phyloP scores from a whole-genome alignment of 2,113 vertebrate genomes.

The Pomatostomus ruficeps region DNA sequence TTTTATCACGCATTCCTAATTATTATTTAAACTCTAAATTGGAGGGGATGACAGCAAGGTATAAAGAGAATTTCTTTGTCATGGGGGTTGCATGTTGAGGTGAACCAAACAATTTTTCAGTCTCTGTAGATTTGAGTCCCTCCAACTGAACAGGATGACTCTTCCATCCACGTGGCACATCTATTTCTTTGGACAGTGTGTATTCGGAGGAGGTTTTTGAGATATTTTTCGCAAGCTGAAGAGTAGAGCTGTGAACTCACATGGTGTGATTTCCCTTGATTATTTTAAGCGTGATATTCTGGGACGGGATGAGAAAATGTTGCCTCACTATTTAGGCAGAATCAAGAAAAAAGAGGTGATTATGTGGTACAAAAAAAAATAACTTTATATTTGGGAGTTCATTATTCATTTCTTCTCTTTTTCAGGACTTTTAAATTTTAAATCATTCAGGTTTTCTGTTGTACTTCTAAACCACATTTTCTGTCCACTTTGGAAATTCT shows the following conservation, averaged over 20 bases:
- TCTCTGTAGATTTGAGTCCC: neutral
- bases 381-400: neutral
- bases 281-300: neutral
- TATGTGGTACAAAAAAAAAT: neutral
- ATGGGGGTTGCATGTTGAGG: neutral
- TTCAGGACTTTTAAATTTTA: no score
- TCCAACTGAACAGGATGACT: neutral
- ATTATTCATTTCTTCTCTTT: neutral
- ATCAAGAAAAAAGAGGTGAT: neutral
- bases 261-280: neutral
- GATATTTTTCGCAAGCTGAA: neutral
- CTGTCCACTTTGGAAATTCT: neutral
- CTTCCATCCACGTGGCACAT: neutral
- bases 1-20: fast-evolving
- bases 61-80: neutral
- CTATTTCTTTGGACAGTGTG: neutral
- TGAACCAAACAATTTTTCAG: neutral
- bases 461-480: fast-evolving
- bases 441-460: neutral
- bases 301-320: neutral
- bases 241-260: neutral
- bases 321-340: neutral
- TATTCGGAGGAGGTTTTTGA: neutral
- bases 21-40: neutral
- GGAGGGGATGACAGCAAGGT: neutral